These are phyloP conservation scores for Drosophila eohydei DNA, from an alignment of 2,888 invertebrate genomes.

Conservation along the genomic window DNA sequence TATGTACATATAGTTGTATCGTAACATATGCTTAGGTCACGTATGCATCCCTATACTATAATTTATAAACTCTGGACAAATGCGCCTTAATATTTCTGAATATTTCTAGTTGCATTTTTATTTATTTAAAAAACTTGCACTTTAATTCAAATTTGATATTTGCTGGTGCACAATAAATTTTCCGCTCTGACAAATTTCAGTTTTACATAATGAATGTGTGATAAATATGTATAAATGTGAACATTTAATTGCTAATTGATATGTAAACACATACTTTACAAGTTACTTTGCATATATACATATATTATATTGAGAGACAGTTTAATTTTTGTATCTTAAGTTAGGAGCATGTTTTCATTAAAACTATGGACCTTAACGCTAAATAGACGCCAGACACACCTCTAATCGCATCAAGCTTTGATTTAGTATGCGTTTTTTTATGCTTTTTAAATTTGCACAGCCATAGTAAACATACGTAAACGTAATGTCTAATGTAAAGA, in stretches of 20 bases:
- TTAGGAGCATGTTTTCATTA: not conserved
- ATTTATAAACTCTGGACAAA: not conserved
- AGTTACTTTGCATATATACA: not conserved
- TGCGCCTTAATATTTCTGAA: not conserved
- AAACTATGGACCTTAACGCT: constrained; percentile 22
- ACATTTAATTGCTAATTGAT: constrained; percentile 54
- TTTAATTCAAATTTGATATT: constrained; percentile 1
- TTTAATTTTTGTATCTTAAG: not conserved
- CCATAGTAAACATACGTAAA: constrained; percentile 13
- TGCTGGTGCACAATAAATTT: constrained; percentile 30
- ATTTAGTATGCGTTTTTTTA: constrained; percentile 4
- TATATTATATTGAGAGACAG: not conserved
- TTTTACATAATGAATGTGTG: constrained; percentile 15
- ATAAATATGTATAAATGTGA: constrained; percentile 40
- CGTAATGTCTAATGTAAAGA: constrained; percentile 47
- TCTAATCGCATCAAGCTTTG: constrained; percentile 11
- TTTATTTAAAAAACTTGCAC: constrained; percentile 24
- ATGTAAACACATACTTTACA: constrained; percentile 2
- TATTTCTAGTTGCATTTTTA: constrained; percentile 9
- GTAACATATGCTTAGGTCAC: constrained; percentile 6
- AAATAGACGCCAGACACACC: constrained; percentile 31
- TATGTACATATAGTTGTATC: not conserved
- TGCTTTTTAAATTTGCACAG: constrained; percentile 29
- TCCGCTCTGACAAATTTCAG: constrained; percentile 36
- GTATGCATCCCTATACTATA: constrained; percentile 1